Evolutionary conservation across 2,888 invertebrate species (phyloP).

Genomic region (Ophioninae sp.): DNA sequence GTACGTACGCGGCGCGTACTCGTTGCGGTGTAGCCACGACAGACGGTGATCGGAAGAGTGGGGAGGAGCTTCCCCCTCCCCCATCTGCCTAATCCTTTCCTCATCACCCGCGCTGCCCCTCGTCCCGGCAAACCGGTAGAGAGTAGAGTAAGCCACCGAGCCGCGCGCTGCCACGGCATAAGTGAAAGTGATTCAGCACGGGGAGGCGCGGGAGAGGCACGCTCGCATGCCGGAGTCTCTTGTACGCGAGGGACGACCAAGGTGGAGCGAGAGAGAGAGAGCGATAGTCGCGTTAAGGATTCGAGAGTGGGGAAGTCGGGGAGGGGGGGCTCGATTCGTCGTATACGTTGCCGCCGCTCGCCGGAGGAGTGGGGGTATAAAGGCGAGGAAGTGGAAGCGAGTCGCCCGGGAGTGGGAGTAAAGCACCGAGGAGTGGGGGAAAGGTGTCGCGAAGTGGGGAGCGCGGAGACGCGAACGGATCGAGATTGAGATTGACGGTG

Average conservation of each 20-base stretch:
- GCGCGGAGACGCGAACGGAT: slow-evolving; percentile 38
- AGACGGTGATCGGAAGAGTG: slow-evolving; percentile 7
- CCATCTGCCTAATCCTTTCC: no score
- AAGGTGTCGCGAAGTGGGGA: slow-evolving; percentile 1
- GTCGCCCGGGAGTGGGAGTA: background rate
- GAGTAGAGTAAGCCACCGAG: slow-evolving; percentile 70
- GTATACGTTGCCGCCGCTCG: slow-evolving; percentile 48
- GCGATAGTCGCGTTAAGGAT: slow-evolving; percentile 20
- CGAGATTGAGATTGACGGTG: slow-evolving; percentile 30
- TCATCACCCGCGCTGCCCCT: slow-evolving; percentile 20
- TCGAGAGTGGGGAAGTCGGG: slow-evolving; percentile 23
- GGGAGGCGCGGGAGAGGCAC: slow-evolving; percentile 61
- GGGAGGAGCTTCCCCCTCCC: slow-evolving; percentile 17
- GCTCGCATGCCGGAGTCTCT: slow-evolving; percentile 25
- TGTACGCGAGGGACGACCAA: slow-evolving; percentile 54
- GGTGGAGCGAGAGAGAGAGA: slow-evolving; percentile 53
- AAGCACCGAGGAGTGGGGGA: slow-evolving; percentile 46
- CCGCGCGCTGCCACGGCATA: slow-evolving; percentile 73
- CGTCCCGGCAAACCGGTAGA: slow-evolving; percentile 55
- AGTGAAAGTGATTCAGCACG: slow-evolving; percentile 78
- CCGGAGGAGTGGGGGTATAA: slow-evolving; percentile 60
- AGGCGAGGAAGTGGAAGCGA: background rate
- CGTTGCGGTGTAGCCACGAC: slow-evolving; percentile 5
- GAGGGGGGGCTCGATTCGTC: slow-evolving; percentile 22
- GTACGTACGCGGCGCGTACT: slow-evolving; percentile 14